Conservation (phyloP, 2,797 vertebrate genomes). For the Onychomys torridus region DNA sequence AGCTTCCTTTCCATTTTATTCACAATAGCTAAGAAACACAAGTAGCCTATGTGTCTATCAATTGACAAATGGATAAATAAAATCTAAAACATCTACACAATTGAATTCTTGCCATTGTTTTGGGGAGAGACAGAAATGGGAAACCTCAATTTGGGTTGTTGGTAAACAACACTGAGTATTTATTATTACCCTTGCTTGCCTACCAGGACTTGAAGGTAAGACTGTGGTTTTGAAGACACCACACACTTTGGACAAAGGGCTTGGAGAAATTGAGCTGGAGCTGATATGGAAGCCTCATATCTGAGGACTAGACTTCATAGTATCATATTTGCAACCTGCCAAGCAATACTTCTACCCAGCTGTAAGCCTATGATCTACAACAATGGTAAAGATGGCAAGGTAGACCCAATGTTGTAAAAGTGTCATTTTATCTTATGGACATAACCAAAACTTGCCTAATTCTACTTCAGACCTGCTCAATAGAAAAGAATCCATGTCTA, state of each 20-base stretch:
- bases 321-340: neutral
- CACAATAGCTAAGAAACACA: neutral
- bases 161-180: neutral
- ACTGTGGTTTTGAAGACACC: neutral
- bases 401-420: too few relatives aligned
- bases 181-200: neutral
- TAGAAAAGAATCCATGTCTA: neutral
- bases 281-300: neutral
- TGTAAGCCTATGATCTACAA: neutral
- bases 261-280: neutral
- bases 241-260: neutral
- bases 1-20: neutral
- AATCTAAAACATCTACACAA: neutral
- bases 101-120: neutral
- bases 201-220: neutral
- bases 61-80: neutral
- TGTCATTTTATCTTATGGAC: neutral
- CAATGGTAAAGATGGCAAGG: neutral
- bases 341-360: neutral
- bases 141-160: neutral
- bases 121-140: neutral
- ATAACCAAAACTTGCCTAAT: neutral
- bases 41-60: neutral
- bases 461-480: neutral
- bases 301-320: neutral